These are phyloP conservation scores for Venusia cambrica DNA, from an alignment of 2,888 invertebrate species.

Conservation along the genomic window DNA sequence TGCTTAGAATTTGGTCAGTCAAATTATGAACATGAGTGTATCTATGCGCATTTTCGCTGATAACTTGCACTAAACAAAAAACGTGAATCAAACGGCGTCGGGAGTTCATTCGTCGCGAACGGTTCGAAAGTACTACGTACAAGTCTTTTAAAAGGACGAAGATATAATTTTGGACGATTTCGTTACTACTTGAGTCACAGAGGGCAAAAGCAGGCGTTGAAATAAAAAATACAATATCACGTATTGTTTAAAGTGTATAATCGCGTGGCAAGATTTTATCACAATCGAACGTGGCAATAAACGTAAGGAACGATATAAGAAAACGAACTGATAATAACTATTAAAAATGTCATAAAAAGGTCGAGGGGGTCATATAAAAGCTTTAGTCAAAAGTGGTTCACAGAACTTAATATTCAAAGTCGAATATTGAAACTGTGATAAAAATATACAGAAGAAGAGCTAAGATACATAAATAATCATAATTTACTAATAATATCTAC, in stretches of 20 bases:
- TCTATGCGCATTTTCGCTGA: constrained; percentile 15
- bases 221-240: constrained; percentile 45
- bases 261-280: constrained; percentile 75
- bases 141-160: constrained; percentile 79
- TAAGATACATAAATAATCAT: constrained; percentile 53
- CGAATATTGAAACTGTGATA: constrained; percentile 45
- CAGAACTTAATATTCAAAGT: constrained; percentile 43
- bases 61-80: constrained; percentile 24
- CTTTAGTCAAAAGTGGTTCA: constrained; percentile 36
- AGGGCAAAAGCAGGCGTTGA: constrained; percentile 53
- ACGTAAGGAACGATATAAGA: constrained; percentile 49
- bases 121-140: constrained; percentile 70
- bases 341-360: constrained; percentile 34
- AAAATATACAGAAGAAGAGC: constrained; percentile 43
- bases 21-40: too few relatives aligned
- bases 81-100: constrained; percentile 19
- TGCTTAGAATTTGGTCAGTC: too few relatives aligned
- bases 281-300: constrained; percentile 61
- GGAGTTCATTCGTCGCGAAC: constrained; percentile 50
- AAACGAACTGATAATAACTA: constrained; percentile 45
- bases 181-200: constrained; percentile 48
- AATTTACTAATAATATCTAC: constrained; percentile 52
- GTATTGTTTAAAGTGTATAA: constrained; percentile 39
- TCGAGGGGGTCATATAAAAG: constrained; percentile 32
- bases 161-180: constrained; percentile 77